phyloP scores from a whole-genome alignment of 2,888 invertebrate genomes.

The Lycocerus yunnanus region DNA sequence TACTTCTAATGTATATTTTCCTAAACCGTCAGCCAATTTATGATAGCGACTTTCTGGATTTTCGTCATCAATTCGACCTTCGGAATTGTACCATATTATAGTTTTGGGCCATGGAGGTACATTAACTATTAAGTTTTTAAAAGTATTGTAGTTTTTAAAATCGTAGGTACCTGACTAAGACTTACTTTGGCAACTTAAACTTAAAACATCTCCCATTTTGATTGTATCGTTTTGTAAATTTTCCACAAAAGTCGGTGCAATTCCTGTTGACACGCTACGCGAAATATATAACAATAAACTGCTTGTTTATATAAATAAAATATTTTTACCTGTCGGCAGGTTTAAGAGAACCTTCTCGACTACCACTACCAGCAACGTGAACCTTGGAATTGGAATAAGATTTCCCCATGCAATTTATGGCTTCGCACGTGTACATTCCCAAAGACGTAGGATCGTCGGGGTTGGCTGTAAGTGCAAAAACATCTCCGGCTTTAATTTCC shows the following conservation, averaged over 20 bases:
- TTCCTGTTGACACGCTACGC: slow-evolving; percentile 61
- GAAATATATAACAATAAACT: slow-evolving; percentile 35
- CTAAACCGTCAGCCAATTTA: slow-evolving; percentile 80
- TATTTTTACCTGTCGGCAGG: slow-evolving; percentile 69
- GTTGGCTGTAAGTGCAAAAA: slow-evolving; percentile 84
- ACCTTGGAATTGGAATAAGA: slow-evolving; percentile 83
- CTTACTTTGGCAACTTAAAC: slow-evolving; percentile 75
- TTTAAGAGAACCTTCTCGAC: slow-evolving; percentile 70
- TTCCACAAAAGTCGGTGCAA: slow-evolving; percentile 78
- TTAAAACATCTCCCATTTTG: slow-evolving; percentile 76
- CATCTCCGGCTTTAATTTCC: slow-evolving; percentile 88
- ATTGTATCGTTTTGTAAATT: slow-evolving; percentile 76
- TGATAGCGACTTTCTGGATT: slow-evolving; percentile 63
- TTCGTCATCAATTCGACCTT: slow-evolving; percentile 73
- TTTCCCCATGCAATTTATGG: slow-evolving; percentile 86
- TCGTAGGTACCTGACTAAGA: neutral
- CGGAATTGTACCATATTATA: slow-evolving; percentile 86
- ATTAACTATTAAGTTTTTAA: slow-evolving; percentile 9
- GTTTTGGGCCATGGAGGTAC: slow-evolving; percentile 86
- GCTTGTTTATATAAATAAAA: neutral
- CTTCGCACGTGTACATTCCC: slow-evolving; percentile 87
- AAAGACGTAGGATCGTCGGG: slow-evolving; percentile 84
- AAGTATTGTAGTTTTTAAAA: neutral
- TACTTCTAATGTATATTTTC: slow-evolving; percentile 78
- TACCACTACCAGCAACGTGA: slow-evolving; percentile 76